Evolutionary conservation across 2,113 vertebrate genomes (phyloP), one percentile per base, ranked within the genome.

Genomic region (Neogale vison): DNA sequence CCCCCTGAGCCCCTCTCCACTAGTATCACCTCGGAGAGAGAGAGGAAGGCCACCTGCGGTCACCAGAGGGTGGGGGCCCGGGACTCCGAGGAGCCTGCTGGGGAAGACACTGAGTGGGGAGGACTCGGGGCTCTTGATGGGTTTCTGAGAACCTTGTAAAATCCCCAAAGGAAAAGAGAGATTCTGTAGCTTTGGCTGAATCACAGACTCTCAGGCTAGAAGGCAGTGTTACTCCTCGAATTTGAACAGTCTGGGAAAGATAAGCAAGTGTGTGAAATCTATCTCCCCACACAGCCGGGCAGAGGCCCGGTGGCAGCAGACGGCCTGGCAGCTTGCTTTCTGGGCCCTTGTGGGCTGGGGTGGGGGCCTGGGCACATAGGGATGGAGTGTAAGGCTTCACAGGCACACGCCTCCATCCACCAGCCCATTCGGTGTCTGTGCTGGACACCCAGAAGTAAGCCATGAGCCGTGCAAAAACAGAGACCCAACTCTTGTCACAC

Each of bases 61-160:
- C 63, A 34, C 29, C 12, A 1, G 29, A 45, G 52, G 67, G 29
- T 7, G 36, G 57, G 81, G 39, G 81, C 17, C 26, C 12, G 1
- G 23, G 31, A 63, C 14, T 39, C 6, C 3, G 4, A 24, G 42
- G 39, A 29, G 72, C 24, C 72, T 7, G 24, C 6, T 17, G 24
- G 72, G 24, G 39, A 45, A 76, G 72, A 39, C 21, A 6, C 21
- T 0, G 36, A 42, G 31, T 7, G 1, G 39, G 61, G 36, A 90
- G 17, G 59, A 67, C 10, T 18, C 0, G 8, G 3, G 31, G 65
- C 72, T 76, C 57, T 31, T 81, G 18, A 47, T 1, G 1, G 2
- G 47, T 81, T 95, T 81, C 57, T 71, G 74, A 77, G 90, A 90
- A 77, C 24, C 57, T 24, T 82, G 74, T 90, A 95, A 52, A 86